Base-by-base conservation (phyloP, 1,140 invertebrate genomes). In the Dendroctonus valens region DNA sequence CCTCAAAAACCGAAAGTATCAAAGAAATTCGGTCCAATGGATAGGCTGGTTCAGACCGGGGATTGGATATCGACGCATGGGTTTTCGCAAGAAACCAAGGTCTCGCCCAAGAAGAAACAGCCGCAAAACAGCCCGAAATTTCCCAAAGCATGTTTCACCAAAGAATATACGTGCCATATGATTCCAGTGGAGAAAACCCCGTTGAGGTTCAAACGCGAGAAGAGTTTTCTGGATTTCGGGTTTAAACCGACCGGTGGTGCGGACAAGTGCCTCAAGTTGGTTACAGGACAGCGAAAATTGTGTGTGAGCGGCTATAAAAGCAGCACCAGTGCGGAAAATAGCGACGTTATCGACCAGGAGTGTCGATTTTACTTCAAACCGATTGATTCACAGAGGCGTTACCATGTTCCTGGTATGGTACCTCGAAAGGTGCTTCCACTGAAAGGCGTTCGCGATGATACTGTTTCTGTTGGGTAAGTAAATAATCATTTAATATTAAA, bases 331-430 rank as follows among this genome's bases (percentile, higher is more conserved):
- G 41, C 37, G 37, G 69, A 72, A 57, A 69, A 69, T 26, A 73
- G 70, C 68, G 69, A 73, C 63, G 69, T 66, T 52, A 75, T 73
- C 41, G 73, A 75, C 48, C 69, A 70, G 37, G 73, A 75, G 53
- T 72, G 67, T 37, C 62, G 63, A 8, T 68, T 62, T 44, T 75
- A 75, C 62, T 75, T 75, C 58, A 75, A 75, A 63, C 73, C 73
- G 6, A 73, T 75, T 58, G 72, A 75, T 62, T 58, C 66, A 54
- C 58, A 67, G 9, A 61, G 50, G 37, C 70, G 67, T 48, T 64
- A 67, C 61, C 72, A 69, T 46, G 54, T 68, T 39, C 59, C 70
- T 44, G 62, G 60, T 46, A 65, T 55, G 42, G 14, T 67, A n/a
- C 72, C 73, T 3, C 60, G 73, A 26, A 71, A 70, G 69, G 58